Evolutionary conservation across 2,113 vertebrate species (phyloP).

Genomic region (cattle (Bos taurus)): ARS-UCD2.0 NC_037339.1:84011001-84011500

Average conservation of each 20-base stretch:
- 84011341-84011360: not conserved
- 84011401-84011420: not conserved
- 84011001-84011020: rapidly evolving
- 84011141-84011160: not conserved
- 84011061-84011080: too few species aligned
- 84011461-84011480: not conserved
- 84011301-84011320: not conserved
- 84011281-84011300: not conserved
- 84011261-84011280: not conserved
- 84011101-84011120: too few species aligned
- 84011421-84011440: not conserved
- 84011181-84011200: not conserved
- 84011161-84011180: not conserved
- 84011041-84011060: not conserved
- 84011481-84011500: not conserved
- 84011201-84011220: not conserved
- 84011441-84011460: not conserved
- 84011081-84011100: too few species aligned
- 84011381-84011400: not conserved
- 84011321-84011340: rapidly evolving
- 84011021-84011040: not conserved
- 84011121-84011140: not conserved
- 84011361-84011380: rapidly evolving
- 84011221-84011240: not conserved
- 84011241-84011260: not conserved